A percentile compares a stretch with the other conserved stretches of the same genome.
These are phyloP conservation scores for Furcifer pardalis DNA, from an alignment of 2,797 vertebrate genomes.

Conservation along the genomic window DNA sequence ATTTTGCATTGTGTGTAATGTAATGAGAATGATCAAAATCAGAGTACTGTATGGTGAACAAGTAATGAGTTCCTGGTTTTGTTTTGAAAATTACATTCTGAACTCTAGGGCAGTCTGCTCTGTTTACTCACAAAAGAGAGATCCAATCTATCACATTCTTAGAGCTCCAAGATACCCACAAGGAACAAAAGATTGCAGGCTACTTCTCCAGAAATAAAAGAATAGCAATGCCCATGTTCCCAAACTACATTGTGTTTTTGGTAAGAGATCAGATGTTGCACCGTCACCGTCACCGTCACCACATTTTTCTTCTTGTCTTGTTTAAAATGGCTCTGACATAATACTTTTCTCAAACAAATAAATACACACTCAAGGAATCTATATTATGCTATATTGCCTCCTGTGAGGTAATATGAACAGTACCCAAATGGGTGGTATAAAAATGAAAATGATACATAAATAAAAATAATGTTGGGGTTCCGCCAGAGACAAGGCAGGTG, in stretches of 20 bases:
- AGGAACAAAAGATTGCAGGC: background rate
- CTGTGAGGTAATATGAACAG: too few species aligned
- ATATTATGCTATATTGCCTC: constrained; percentile 44
- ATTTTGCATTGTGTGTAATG: too few species aligned
- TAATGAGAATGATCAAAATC: too few species aligned
- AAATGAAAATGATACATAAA: too few species aligned
- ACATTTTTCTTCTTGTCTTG: background rate
- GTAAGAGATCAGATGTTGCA: background rate
- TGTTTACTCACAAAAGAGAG: background rate
- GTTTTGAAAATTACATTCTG: background rate
- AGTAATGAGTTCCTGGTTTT: too few species aligned
- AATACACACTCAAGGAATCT: background rate
- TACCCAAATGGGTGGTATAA: too few species aligned
- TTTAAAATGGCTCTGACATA: constrained; percentile 8
- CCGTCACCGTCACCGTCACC: too few species aligned
- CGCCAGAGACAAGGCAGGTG: background rate
- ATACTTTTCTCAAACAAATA: constrained; percentile 10
- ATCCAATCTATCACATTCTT: background rate
- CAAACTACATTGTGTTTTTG: background rate
- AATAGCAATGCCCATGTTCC: background rate
- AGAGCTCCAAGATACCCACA: background rate
- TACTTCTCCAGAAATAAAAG: background rate
- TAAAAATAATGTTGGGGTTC: constrained; percentile 31
- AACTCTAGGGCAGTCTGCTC: background rate
- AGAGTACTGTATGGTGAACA: too few species aligned